phyloP scores from a whole-genome alignment of 2,113 vertebrate species.

The Corydoras maculifer region DNA sequence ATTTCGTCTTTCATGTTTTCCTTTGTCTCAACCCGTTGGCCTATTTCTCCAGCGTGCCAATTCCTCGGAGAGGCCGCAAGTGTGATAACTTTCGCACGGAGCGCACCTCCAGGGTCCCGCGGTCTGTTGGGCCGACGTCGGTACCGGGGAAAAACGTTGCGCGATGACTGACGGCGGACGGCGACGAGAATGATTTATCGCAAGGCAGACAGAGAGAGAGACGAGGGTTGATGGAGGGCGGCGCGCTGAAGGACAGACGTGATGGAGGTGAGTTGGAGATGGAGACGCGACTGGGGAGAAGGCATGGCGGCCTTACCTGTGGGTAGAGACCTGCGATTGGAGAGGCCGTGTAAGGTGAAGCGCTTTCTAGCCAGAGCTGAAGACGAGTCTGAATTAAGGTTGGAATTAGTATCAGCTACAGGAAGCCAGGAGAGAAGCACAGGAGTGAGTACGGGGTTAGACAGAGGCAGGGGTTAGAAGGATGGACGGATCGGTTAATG shows the following conservation, averaged over 20 bases:
- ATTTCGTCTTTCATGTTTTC: slow-evolving; percentile 16
- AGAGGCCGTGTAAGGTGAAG: slow-evolving; percentile 78
- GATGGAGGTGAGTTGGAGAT: slow-evolving; percentile 9
- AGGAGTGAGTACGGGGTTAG: slow-evolving; percentile 43
- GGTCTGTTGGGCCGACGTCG: slow-evolving; percentile 13
- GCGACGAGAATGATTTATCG: slow-evolving; percentile 11
- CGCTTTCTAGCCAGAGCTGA: slow-evolving; percentile 73
- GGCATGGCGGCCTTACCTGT: slow-evolving; percentile 66
- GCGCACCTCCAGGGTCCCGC: slow-evolving; percentile 2
- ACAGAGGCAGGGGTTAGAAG: slow-evolving; percentile 41
- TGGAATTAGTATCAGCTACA: slow-evolving; percentile 70
- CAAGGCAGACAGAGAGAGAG: slow-evolving; percentile 1
- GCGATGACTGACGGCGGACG: slow-evolving; percentile 17
- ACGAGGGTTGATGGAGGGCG: slow-evolving; percentile 13
- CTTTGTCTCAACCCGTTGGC: slow-evolving; percentile 12
- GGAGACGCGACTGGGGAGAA: not conserved
- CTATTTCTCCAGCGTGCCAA: slow-evolving; percentile 20
- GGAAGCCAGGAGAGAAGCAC: slow-evolving; percentile 57
- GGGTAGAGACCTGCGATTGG: slow-evolving; percentile 74
- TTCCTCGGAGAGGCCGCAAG: slow-evolving; percentile 18
- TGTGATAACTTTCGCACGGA: slow-evolving; percentile 10
- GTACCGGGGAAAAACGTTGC: not conserved
- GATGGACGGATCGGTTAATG: slow-evolving; percentile 47
- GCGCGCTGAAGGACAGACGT: slow-evolving; percentile 9
- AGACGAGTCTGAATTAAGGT: slow-evolving; percentile 69